Percentiles rank a stretch among this genome's conserved stretches.
Conservation (phyloP, 2,797 vertebrate species). For the Nothura maculosa region DNA sequence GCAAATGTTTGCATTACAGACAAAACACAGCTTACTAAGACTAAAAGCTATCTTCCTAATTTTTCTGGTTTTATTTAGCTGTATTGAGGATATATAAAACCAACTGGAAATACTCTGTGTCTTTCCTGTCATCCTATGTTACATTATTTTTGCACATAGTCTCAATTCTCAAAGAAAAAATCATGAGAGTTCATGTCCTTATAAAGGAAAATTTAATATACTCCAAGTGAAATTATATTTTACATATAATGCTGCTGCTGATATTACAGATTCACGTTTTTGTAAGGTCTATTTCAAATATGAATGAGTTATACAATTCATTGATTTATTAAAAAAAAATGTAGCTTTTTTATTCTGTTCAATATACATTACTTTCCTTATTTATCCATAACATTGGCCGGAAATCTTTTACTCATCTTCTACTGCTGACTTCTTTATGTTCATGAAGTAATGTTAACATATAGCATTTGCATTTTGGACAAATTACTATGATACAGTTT, state of each 20-base stretch:
- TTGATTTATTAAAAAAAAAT: not conserved
- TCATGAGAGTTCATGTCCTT: not conserved
- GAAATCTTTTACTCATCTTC: not conserved
- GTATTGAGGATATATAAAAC: not conserved
- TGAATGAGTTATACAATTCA: not conserved
- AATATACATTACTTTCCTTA: not conserved
- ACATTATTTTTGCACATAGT: not conserved
- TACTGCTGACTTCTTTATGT: not conserved
- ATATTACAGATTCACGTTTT: not conserved
- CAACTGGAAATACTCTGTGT: not conserved
- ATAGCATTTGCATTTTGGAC: not conserved
- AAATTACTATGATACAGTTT: not conserved
- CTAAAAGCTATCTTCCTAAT: not conserved
- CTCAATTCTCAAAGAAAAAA: not conserved
- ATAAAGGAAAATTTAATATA: slow-evolving; percentile 6
- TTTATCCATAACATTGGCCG: not conserved
- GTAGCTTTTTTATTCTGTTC: not conserved
- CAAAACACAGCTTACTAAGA: not conserved
- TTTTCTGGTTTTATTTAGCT: not conserved
- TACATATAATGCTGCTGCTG: not conserved
- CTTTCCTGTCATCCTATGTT: not conserved
- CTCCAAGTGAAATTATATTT: not conserved
- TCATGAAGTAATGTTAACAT: not conserved
- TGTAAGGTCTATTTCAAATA: not conserved
- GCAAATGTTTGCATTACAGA: not conserved